Evolutionary conservation across 2,888 invertebrate genomes (phyloP).

Genomic region (Diplolepis rosae): DNA sequence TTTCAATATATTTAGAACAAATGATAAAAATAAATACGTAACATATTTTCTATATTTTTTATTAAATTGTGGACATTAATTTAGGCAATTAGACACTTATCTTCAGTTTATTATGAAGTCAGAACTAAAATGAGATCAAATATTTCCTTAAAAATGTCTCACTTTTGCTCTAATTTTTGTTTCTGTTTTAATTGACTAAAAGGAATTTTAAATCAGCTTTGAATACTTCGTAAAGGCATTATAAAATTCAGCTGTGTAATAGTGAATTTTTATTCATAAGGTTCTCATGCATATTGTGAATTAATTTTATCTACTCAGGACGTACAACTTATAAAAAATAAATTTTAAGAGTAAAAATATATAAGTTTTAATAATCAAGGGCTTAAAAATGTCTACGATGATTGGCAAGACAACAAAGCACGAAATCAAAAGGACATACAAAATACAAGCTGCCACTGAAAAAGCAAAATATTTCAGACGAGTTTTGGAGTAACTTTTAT

Average conservation of each 20-base stretch:
- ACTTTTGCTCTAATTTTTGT: no score
- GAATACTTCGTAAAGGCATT: neutral
- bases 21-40: no score
- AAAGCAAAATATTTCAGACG: neutral
- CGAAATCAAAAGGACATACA: neutral
- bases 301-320: neutral
- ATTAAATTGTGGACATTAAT: no score
- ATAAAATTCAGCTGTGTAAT: neutral
- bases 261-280: neutral
- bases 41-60: no score
- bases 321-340: neutral
- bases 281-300: slow-evolving; percentile 1
- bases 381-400: neutral
- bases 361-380: neutral
- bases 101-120: neutral
- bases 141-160: neutral
- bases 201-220: no score
- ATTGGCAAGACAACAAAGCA: neutral
- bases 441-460: neutral
- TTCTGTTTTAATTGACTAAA: no score
- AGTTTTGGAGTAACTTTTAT: neutral
- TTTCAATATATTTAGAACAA: neutral
- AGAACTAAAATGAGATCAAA: neutral
- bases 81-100: no score
- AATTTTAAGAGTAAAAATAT: neutral